Percentiles rank a stretch among this genome's conserved stretches.
Evolutionary conservation across 30 jellyfish, hydroid and myxozoan genomes (phyloP).

Genomic region (Sanderia malayensis): DNA sequence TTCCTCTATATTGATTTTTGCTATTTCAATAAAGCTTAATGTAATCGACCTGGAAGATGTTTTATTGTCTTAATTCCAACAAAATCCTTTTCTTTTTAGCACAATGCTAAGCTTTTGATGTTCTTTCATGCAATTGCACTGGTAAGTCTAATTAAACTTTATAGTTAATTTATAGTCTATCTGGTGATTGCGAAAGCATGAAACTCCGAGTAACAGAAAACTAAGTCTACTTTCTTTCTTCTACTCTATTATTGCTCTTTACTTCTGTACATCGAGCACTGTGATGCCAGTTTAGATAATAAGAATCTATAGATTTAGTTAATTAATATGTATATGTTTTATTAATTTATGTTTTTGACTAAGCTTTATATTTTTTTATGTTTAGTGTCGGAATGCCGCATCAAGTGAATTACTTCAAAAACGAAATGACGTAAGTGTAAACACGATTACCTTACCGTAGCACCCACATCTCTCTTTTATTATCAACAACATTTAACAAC

Average conservation of each 20-base stretch:
- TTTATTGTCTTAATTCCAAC: no score
- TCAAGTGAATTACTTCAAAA: conserved; percentile 59
- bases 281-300: no score
- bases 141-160: conserved; percentile 9
- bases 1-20: no score
- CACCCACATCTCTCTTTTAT: no score
- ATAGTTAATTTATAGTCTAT: background rate
- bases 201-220: no score
- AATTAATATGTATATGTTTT: background rate
- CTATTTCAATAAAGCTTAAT: no score
- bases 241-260: no score
- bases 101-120: conserved; percentile 38
- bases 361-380: background rate
- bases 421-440: conserved; percentile 12
- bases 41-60: no score
- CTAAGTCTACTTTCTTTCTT: no score
- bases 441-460: background rate
- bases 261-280: no score
- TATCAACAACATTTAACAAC: no score
- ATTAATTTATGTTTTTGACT: background rate
- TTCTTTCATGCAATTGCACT: conserved; percentile 43
- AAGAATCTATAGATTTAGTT: background rate
- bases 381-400: conserved; percentile 68
- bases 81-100: conserved; percentile 34
- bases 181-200: background rate